Evolutionary conservation across 2,888 invertebrate species (phyloP).

Genomic region (Acanthosepion lycidas): DNA sequence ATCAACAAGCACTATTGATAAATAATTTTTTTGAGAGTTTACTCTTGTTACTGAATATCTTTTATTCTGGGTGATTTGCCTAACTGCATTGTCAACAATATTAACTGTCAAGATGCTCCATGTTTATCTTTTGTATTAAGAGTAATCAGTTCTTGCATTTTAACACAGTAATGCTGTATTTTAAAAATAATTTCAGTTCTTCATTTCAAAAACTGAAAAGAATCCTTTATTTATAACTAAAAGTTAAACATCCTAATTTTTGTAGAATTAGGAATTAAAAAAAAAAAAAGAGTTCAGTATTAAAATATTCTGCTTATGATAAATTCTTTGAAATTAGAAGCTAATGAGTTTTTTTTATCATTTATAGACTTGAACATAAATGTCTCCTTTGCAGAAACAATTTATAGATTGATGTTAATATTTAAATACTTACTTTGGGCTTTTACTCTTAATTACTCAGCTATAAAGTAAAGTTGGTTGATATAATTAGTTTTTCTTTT

Average conservation of each 20-base stretch:
- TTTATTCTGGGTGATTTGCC: no score
- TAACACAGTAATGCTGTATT: not conserved
- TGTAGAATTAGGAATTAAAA: not conserved
- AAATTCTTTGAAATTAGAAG: not conserved
- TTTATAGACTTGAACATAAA: not conserved
- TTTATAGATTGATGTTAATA: not conserved
- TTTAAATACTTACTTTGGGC: not conserved
- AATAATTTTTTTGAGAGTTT: no score
- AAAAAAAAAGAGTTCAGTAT: not conserved
- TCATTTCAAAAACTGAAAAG: no score
- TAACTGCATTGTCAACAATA: not conserved
- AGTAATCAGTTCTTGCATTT: not conserved
- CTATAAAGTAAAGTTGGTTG: not conserved
- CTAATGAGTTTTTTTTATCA: not conserved
- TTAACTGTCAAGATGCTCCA: not conserved
- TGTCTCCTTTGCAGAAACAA: not conserved
- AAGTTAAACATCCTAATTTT: not conserved
- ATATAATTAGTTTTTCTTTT: slow-evolving; percentile 33
- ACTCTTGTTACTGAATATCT: no score
- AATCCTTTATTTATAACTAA: no score
- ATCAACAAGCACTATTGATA: no score
- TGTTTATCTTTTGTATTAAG: not conserved
- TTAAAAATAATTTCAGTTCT: not conserved
- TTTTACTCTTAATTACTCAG: not conserved
- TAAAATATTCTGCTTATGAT: not conserved